phyloP scores from a whole-genome alignment of 2,888 invertebrate species.

The Tanytarsus gracilentus region DNA sequence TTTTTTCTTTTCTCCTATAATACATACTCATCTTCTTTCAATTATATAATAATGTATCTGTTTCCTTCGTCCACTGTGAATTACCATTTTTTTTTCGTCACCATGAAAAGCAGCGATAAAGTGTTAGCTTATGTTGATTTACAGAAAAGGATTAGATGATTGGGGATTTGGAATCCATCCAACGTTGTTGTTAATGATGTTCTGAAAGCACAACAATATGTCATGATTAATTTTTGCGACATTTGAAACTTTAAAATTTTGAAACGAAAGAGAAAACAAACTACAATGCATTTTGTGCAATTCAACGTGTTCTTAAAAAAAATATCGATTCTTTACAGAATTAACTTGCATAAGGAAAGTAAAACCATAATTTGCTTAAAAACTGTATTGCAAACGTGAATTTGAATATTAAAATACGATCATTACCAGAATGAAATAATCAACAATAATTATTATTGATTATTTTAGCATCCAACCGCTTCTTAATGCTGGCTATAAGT shows the following conservation, averaged over 20 bases:
- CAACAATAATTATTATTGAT: constrained; percentile 39
- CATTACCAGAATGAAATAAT: constrained; percentile 4
- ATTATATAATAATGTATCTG: no score
- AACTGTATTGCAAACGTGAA: no score
- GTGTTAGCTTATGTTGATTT: background rate
- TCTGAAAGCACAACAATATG: background rate
- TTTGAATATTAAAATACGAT: no score
- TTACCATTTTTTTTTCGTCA: background rate
- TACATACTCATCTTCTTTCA: no score
- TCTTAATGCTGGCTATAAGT: constrained; percentile 44
- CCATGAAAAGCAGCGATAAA: constrained; percentile 3
- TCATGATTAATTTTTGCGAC: background rate
- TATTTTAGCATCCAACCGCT: constrained; percentile 46
- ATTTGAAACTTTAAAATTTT: background rate
- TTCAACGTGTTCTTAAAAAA: no score
- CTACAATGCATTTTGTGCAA: no score
- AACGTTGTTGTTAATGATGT: constrained; percentile 1
- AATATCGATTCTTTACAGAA: no score
- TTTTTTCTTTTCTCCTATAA: background rate
- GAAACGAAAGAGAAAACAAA: no score
- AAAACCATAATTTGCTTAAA: no score
- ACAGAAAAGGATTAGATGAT: constrained; percentile 11
- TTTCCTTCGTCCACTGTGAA: no score
- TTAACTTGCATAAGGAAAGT: no score
- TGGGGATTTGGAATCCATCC: constrained; percentile 9